Base-by-base conservation (phyloP, 2,797 vertebrate genomes). In the Girardinus metallicus region DNA sequence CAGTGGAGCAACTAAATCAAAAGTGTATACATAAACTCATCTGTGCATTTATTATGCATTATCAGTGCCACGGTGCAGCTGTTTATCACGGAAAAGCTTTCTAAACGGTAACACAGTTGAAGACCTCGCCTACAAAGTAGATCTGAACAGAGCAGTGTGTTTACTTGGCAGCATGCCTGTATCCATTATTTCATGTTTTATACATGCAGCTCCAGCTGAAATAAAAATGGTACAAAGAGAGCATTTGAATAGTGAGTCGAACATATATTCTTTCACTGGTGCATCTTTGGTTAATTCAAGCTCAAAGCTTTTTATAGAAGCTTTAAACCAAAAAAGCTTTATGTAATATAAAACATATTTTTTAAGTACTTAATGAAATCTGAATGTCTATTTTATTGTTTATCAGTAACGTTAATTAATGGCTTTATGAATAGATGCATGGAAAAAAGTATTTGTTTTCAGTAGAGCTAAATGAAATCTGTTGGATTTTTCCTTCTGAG, bases 11-110 rank as follows among this genome's bases (percentile, higher is more conserved):
- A 84, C 89, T 85, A 90, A 91, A 90, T 92, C 89, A 83, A 74
- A 80, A 87, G 82, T 84, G 74, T 76, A 83, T 85, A 78, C 85
- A 81, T 83, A 83, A 81, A 90, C 85, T 89, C 85, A 88, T 89
- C 70, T 80, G 47, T 84, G 83, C 83, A 93, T 94, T 90, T 92
- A 93, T 94, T 91, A 93, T 94, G 93, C 90, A 93, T 93, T 89
- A 93, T 88, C 34, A 4, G 85, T 83, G 78, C 78, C 88, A 87
- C 77, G 64, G 87, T 81, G 71, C 76, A 43, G 80, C 87, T 85
- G 90, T 91, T 92, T 90, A 93, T 90, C 89, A 91, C 73, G 80
- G 81, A 90, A 81, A 87, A 84, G 34, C 77, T 76, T 88, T 86
- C 89, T 83, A 81, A 89, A 88, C 85, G 49, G 75, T 77, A 66